Evolutionary conservation across 1,140 invertebrate genomes (phyloP).

Genomic region (Panonychus citri): DNA sequence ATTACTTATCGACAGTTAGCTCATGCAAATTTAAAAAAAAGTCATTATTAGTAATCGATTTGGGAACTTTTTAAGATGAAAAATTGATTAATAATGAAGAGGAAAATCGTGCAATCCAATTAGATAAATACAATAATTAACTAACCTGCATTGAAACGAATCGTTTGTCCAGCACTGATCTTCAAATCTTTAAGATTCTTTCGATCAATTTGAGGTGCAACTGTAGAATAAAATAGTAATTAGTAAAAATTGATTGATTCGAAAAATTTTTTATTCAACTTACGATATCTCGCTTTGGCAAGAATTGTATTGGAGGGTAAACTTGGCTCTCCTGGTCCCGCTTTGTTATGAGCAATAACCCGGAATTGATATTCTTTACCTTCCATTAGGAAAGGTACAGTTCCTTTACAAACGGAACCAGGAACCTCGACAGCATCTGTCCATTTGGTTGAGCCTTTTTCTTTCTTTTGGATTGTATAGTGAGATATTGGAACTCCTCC

Average conservation of each 20-base stretch:
- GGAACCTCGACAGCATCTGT: conserved; percentile 69
- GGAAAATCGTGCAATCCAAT: conserved; percentile 84
- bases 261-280: conserved; percentile 70
- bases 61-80: too few relatives aligned
- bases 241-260: conserved; percentile 64
- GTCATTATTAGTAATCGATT: too few relatives aligned
- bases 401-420: conserved; percentile 48
- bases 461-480: conserved; percentile 81
- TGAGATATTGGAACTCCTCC: conserved; percentile 64
- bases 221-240: conserved; percentile 68
- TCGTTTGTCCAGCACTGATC: conserved; percentile 60
- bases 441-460: conserved; percentile 66
- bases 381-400: conserved; percentile 66
- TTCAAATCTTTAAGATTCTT: conserved; percentile 61
- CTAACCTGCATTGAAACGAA: conserved; percentile 79
- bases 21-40: conserved; percentile 50
- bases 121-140: conserved; percentile 84
- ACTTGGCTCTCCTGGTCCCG: conserved; percentile 79
- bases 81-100: too few relatives aligned
- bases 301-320: conserved; percentile 82
- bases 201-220: conserved; percentile 86
- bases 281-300: conserved; percentile 68
- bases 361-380: conserved; percentile 75
- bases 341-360: conserved; percentile 89
- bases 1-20: conserved; percentile 68